Base-by-base conservation (phyloP, 92 coral and sea anemone species). In the Zoanthus sansibaricus region DNA sequence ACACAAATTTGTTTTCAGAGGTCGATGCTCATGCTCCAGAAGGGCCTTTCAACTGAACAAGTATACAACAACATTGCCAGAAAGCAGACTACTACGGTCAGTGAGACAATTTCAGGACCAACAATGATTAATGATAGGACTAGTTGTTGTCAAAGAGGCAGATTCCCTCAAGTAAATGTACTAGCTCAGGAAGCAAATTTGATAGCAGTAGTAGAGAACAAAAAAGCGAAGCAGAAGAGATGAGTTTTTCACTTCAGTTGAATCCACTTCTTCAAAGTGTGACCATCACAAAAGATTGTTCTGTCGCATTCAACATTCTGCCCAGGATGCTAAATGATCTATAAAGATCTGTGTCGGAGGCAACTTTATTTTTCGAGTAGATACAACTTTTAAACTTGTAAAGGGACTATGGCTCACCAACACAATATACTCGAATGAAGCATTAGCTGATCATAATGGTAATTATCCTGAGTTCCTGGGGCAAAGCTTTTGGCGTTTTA, bases 361-460 rank as follows among this genome's bases (percentile, higher is more conserved):
- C 9, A 83, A 92, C 82, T 61, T 73, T 64, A 71, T 89, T 51
- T 89, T 87, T 55, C 89, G 87, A 7, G 90, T 92, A 49, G 93
- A 92, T 74, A 92, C 89, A 17, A 92, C 95, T 55, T 87, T 87
- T 79, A 91, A 89, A 83, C 92, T 92, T 59, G 93, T 92, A 30
- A 87, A 90, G 58, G 93, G 93, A 71, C 93, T 89, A 32, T 92
- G 95, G 95, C 90, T 92, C 76, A 92, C 93, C 16, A 88, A 92
- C 77, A 92, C 90, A 9, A 92, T 88, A 5, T 88, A 82, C 73
- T 78, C 90, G 47, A 88, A 92, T 75, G 89, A 92, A 69, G 90
- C 94, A 0, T 90, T 92, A 14, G 71, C 89, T 17, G 67, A 82
- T 79, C 52, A 47, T n/a, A 86, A 79, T 20, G 87, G 87, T 45